phyloP scores from a whole-genome alignment of 2,113 vertebrate genomes.

The Megatriorchis doriae region DNA sequence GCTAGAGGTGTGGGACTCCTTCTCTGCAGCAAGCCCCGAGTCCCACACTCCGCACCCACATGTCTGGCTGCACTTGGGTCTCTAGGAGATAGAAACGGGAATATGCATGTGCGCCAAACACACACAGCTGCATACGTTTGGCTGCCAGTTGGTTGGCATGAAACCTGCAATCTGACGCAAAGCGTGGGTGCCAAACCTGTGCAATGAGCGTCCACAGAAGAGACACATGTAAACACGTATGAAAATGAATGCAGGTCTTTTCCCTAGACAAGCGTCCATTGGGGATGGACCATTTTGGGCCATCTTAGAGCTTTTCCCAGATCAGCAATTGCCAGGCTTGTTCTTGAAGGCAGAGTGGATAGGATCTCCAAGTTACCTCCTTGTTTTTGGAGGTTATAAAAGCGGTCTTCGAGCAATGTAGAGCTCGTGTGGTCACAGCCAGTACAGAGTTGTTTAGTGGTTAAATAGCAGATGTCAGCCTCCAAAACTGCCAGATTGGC shows the following conservation, averaged over 20 bases:
- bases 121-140: neutral
- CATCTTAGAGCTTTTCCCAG: neutral
- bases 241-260: neutral
- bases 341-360: neutral
- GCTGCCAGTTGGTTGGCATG: neutral
- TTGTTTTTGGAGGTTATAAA: neutral
- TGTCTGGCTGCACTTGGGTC: neutral
- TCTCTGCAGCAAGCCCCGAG: neutral
- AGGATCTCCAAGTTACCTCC: neutral
- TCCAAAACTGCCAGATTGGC: conserved; percentile 13
- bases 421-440: neutral
- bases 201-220: neutral
- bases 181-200: neutral
- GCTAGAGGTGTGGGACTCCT: neutral
- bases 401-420: neutral
- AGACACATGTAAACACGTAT: neutral
- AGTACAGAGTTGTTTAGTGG: neutral
- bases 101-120: neutral
- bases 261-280: neutral
- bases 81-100: neutral
- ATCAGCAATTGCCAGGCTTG: neutral
- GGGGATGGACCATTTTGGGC: neutral
- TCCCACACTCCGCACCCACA: fast-evolving
- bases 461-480: conserved; percentile 26
- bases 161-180: neutral